phyloP scores from a whole-genome alignment of 2,888 invertebrate genomes.

The Heliconius cydno region DNA sequence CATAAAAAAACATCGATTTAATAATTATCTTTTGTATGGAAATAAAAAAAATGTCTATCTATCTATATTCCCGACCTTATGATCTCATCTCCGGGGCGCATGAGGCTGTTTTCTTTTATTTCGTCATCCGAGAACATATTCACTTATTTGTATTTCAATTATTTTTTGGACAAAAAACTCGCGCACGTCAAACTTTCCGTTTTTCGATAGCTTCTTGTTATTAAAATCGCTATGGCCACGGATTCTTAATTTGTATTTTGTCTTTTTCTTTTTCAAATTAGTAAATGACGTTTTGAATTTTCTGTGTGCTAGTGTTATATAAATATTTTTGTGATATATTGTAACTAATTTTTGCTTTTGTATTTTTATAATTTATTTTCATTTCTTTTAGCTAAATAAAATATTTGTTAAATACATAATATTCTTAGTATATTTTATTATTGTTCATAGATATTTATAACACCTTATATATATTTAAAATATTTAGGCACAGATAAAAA shows the following conservation, averaged over 20 bases:
- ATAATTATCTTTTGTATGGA: not conserved
- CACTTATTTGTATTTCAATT: slow-evolving; percentile 78
- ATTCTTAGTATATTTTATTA: not conserved
- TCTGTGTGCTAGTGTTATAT: slow-evolving; percentile 36
- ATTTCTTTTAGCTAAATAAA: not conserved
- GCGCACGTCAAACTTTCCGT: slow-evolving; percentile 67
- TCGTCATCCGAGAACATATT: slow-evolving; percentile 81
- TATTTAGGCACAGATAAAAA: not conserved
- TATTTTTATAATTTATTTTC: not conserved
- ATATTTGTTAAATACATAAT: not conserved
- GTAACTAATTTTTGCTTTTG: not conserved
- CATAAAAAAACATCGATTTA: not conserved
- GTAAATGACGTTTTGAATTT: slow-evolving; percentile 25
- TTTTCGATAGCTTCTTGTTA: slow-evolving; percentile 65
- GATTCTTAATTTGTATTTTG: slow-evolving; percentile 59
- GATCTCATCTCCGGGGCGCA: slow-evolving; percentile 75
- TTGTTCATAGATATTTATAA: not conserved
- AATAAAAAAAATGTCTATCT: not conserved
- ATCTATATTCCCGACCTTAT: slow-evolving; percentile 65
- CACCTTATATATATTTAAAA: not conserved
- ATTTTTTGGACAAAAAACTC: slow-evolving; percentile 72
- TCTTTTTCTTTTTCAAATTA: slow-evolving; percentile 45
- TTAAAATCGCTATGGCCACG: slow-evolving; percentile 69
- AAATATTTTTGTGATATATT: not conserved
- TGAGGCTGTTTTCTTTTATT: slow-evolving; percentile 77